Evolutionary conservation across 2,797 vertebrate genomes (phyloP), one percentile per base, ranked within the genome.

Genomic region (Rhyacichthys aspro): DNA sequence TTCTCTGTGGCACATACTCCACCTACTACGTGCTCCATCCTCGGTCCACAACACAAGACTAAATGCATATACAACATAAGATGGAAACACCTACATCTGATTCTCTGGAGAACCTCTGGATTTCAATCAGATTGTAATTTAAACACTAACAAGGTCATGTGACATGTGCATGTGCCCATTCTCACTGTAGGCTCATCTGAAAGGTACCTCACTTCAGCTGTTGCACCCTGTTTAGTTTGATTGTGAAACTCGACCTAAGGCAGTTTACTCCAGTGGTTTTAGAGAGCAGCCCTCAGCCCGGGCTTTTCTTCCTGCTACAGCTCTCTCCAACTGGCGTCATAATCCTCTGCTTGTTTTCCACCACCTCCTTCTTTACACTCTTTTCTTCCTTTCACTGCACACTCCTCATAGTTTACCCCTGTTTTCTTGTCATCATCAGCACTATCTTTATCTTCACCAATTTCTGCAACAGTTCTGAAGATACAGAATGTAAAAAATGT

Each of bases 181-280:
- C n/a, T n/a, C n/a, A n/a, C 68, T 63, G 33, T 62, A 28, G 62
- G 58, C 49, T 55, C 52, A 69, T 67, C 76, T 78, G 37, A 53
- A 67, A 82, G 72, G 63, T 81, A 60, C 34, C 42, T 44, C 6
- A 14, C 68, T 59, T 47, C 41, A 49, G 57, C 73, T 77, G 73
- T 66, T 70, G 67, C 41, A 49, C 52, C 68, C 62, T 58, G 32
- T 70, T 59, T 59, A 42, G 72, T 87, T 61, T 83, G 85, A 86
- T 83, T 83, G 82, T 73, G 72, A 88, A 68, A 14, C 42, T 15
- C 50, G 74, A 70, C 61, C 63, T 48, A 82, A 79, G 70, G 45
- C 55, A 59, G 33, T 49, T 66, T 12, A 17, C 62, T 69, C 41
- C 41, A 58, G 0, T n/a, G 16, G 52, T 74, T 43, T 80, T 14